Percentiles rank a stretch among this genome's conserved stretches.
These are phyloP conservation scores for Ypsolopha sequella DNA, from an alignment of 2,888 invertebrate species.

Conservation along the genomic window DNA sequence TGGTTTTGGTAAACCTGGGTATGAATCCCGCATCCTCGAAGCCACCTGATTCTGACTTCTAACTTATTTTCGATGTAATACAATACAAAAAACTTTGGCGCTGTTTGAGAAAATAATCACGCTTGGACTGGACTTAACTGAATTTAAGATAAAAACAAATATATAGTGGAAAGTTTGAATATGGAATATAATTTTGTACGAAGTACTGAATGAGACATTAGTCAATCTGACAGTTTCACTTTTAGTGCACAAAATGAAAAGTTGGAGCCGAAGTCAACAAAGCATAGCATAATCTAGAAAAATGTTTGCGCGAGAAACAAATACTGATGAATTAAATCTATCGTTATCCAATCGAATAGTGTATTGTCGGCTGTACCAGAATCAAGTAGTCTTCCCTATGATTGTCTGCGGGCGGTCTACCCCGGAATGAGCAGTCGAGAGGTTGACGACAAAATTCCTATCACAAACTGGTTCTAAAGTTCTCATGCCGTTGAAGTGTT, in stretches of 20 bases:
- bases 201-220: too few relatives aligned
- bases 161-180: too few relatives aligned
- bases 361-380: neutral
- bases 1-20: constrained; percentile 2
- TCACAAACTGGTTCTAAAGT: constrained; percentile 2
- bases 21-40: neutral
- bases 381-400: neutral
- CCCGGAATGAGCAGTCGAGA: constrained; percentile 3
- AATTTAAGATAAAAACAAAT: too few relatives aligned
- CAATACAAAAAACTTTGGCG: neutral
- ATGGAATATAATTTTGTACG: too few relatives aligned
- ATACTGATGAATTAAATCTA: neutral
- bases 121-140: too few relatives aligned
- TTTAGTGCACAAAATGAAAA: too few relatives aligned
- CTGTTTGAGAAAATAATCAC: too few relatives aligned
- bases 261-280: too few relatives aligned
- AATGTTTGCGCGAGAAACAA: too few relatives aligned
- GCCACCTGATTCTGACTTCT: neutral
- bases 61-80: neutral
- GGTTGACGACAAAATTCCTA: neutral
- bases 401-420: constrained; percentile 15
- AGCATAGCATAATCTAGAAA: too few relatives aligned
- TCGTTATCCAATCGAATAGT: neutral
- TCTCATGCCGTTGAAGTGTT: neutral
- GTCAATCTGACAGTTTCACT: too few relatives aligned